Evolutionary conservation across 2,797 vertebrate species (phyloP).

Genomic region (Erethizon dorsatum): DNA sequence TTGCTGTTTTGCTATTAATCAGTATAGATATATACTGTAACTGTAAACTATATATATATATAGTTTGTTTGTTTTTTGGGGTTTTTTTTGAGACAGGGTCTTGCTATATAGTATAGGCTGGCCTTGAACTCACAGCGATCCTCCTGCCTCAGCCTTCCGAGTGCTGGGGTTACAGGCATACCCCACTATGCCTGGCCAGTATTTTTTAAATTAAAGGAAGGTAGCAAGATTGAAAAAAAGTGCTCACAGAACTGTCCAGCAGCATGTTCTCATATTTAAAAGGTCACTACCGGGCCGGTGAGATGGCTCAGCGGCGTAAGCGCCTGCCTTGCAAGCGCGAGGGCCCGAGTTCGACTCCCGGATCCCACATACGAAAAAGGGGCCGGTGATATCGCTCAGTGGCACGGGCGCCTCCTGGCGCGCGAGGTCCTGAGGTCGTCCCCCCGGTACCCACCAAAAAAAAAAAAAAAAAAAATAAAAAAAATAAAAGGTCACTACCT

Average conservation of each 20-base stretch:
- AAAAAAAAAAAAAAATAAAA: too few relatives aligned
- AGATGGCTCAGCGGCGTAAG: too few relatives aligned
- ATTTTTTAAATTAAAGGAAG: conserved; percentile 61
- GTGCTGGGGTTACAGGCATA: background rate
- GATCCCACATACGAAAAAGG: too few relatives aligned
- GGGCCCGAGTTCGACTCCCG: too few relatives aligned
- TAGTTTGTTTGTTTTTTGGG: background rate
- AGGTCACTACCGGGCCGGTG: conserved; percentile 3
- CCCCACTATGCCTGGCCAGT: background rate
- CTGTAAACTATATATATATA: too few relatives aligned
- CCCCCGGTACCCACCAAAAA: too few relatives aligned
- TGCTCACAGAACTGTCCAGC: background rate
- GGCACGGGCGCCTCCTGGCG: too few relatives aligned
- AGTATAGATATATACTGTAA: too few relatives aligned
- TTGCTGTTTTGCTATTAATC: background rate
- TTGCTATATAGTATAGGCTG: background rate
- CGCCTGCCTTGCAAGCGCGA: too few relatives aligned
- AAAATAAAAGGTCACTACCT: conserved; percentile 6
- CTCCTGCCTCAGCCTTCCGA: background rate
- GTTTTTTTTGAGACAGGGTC: background rate
- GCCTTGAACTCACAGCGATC: background rate
- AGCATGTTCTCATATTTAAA: background rate
- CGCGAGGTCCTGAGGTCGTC: too few relatives aligned
- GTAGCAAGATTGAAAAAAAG: background rate
- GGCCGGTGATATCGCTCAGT: too few relatives aligned